Evolutionary conservation across 1,140 invertebrate species (phyloP).

Genomic region (Hermatobates lingyangjiaoensis): DNA sequence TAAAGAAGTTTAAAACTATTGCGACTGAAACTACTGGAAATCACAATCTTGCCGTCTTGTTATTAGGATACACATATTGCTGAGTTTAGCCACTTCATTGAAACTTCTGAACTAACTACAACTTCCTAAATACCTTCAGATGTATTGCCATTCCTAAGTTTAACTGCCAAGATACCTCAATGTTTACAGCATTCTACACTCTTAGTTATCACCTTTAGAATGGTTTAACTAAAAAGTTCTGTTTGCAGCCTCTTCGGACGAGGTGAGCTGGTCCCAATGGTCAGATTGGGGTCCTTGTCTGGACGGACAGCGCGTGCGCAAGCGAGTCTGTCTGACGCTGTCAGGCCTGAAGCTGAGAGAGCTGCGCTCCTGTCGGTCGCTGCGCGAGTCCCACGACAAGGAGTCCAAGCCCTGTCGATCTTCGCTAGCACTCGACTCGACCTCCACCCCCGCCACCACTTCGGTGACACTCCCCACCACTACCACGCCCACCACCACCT

Average conservation of each 20-base stretch:
- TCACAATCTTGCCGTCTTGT: too few relatives aligned
- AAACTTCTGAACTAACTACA: too few relatives aligned
- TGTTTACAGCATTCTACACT: too few relatives aligned
- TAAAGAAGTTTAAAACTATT: too few relatives aligned
- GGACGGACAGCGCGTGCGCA: constrained; percentile 13
- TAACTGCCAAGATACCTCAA: too few relatives aligned
- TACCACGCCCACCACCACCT: background rate
- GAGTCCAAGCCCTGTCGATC: constrained; percentile 9
- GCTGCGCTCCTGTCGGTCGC: constrained; percentile 14
- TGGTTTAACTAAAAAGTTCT: too few relatives aligned
- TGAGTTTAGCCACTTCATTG: too few relatives aligned
- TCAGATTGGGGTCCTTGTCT: constrained; percentile 15
- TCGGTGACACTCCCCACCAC: background rate
- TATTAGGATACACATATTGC: too few relatives aligned
- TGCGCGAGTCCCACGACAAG: constrained; percentile 7
- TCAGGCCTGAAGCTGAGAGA: constrained; percentile 13
- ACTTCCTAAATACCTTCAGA: too few relatives aligned
- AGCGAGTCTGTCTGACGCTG: constrained; percentile 16
- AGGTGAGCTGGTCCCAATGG: constrained; percentile 18
- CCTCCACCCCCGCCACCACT: background rate
- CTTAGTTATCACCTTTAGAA: too few relatives aligned
- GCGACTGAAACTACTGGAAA: too few relatives aligned
- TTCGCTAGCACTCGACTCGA: background rate
- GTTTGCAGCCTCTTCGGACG: constrained; percentile 15
- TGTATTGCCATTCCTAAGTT: too few relatives aligned